A percentile compares a stretch with the other conserved stretches of the same genome.
Conservation (phyloP, 2,888 invertebrate genomes). For the Pristionchus arcanus region DNA sequence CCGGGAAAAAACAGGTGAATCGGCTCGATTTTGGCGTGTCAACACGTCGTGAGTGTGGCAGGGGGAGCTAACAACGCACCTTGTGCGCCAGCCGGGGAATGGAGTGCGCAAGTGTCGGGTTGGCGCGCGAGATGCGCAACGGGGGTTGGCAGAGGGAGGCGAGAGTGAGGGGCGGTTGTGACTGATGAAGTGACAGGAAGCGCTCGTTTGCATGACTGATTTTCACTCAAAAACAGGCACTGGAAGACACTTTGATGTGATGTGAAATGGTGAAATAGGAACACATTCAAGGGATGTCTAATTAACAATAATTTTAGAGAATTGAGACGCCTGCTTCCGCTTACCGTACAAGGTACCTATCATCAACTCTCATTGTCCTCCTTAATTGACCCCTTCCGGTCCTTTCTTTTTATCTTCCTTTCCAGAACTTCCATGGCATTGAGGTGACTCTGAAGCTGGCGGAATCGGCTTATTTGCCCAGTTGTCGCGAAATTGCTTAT, state of each 20-base stretch:
- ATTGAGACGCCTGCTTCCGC: too few relatives aligned
- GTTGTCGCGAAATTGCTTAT: slow-evolving; percentile 15
- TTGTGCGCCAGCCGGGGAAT: neutral
- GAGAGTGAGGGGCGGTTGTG: neutral
- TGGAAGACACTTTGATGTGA: too few relatives aligned
- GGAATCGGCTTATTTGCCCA: slow-evolving; percentile 44
- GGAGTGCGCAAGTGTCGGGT: neutral
- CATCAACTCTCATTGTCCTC: too few relatives aligned
- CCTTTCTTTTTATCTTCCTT: too few relatives aligned
- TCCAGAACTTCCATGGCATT: too few relatives aligned
- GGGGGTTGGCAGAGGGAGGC: neutral
- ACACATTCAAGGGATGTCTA: too few relatives aligned
- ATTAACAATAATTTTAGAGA: too few relatives aligned
- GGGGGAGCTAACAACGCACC: neutral
- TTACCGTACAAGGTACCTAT: too few relatives aligned
- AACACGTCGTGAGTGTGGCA: neutral
- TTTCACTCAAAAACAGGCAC: neutral
- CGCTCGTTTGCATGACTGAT: neutral
- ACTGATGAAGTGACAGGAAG: slow-evolving; percentile 16
- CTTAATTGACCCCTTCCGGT: too few relatives aligned
- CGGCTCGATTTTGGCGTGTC: neutral
- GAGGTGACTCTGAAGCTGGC: neutral
- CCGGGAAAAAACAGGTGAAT: neutral
- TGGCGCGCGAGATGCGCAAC: neutral
- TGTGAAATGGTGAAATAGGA: too few relatives aligned